These are phyloP conservation scores for Anoncus sp. DNA, from an alignment of 2,888 invertebrate species.

Conservation along the genomic window DNA sequence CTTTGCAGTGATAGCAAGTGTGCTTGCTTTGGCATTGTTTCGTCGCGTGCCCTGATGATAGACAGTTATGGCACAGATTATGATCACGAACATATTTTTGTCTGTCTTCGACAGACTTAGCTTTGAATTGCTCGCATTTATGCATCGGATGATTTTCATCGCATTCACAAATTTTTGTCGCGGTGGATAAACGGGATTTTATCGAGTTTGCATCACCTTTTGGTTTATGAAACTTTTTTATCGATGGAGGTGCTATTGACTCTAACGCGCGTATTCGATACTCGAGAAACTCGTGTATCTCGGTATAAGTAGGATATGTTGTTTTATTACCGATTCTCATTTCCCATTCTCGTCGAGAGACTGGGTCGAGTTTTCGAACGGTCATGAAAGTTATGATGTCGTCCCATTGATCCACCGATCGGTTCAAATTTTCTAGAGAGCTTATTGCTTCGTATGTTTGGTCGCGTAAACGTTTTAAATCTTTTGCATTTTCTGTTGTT, in stretches of 20 bases:
- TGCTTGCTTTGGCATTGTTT: constrained; percentile 36
- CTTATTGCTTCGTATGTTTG: constrained; percentile 9
- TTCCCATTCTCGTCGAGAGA: not conserved
- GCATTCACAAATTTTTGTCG: not conserved
- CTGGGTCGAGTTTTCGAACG: not conserved
- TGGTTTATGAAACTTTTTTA: too few species aligned
- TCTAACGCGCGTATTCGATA: constrained; percentile 17
- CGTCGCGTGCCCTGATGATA: constrained; percentile 18
- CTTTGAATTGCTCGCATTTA: not conserved
- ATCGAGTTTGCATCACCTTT: too few species aligned
- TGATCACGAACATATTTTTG: not conserved
- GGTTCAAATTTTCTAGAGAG: constrained; percentile 5
- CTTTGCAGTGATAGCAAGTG: constrained; percentile 37
- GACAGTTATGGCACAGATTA: constrained; percentile 27
- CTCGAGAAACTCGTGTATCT: constrained; percentile 2
- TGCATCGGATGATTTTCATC: too few species aligned
- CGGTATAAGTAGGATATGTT: not conserved
- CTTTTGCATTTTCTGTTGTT: constrained; percentile 11
- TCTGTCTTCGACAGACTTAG: too few species aligned
- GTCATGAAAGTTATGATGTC: constrained; percentile 3
- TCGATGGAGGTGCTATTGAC: constrained; percentile 3
- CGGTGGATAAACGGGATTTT: not conserved
- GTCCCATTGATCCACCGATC: constrained; percentile 21
- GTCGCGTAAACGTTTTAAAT: constrained; percentile 14
- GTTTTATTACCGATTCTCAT: constrained; percentile 4